Conservation (phyloP, 2,797 vertebrate genomes). For the Monodelphis domestica region DNA sequence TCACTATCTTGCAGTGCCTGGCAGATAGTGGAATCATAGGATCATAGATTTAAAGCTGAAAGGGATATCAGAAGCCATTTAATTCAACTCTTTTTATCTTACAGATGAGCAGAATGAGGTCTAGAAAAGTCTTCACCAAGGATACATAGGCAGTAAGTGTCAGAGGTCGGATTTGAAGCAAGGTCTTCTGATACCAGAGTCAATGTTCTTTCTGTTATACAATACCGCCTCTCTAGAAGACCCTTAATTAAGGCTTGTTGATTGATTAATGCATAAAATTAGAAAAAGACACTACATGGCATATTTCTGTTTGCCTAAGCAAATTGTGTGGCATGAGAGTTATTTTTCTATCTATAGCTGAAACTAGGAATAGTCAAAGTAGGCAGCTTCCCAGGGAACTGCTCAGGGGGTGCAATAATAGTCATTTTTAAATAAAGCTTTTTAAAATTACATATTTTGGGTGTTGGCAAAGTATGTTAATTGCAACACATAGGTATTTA, state of each 20-base stretch:
- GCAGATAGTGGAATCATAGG: background rate
- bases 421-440: background rate
- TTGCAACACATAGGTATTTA: background rate
- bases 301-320: slow-evolving; percentile 15
- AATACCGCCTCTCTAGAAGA: background rate
- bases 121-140: background rate
- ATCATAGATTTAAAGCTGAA: background rate
- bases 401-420: background rate
- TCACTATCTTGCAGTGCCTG: background rate
- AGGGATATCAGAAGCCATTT: background rate
- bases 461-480: background rate
- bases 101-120: background rate
- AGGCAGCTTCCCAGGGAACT: background rate
- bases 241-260: background rate
- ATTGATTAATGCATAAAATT: background rate
- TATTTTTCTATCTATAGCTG: background rate
- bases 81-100: background rate
- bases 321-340: slow-evolving; percentile 19
- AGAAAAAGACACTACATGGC: background rate
- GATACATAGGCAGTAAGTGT: background rate
- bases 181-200: background rate
- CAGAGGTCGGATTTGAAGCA: background rate
- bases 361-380: background rate
- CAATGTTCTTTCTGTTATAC: background rate
- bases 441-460: background rate